Evolutionary conservation across 2,888 invertebrate species (phyloP), one percentile per base, ranked within the genome.

Genomic region (Leistus spinibarbis): DNA sequence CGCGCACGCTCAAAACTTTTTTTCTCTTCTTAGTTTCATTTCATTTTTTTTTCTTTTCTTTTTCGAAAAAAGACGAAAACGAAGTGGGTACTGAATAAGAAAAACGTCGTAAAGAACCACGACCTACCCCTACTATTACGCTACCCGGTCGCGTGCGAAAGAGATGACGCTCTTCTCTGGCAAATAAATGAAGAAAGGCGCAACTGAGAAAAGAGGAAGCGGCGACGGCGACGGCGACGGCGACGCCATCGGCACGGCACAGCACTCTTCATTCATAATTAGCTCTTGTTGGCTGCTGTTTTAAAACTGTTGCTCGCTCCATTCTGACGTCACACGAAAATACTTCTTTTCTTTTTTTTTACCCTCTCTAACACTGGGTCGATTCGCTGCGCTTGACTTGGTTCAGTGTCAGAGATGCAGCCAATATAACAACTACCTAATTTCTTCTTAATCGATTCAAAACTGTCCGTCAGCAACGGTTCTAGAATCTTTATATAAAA

Each of bases 51-150:
- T n/a, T n/a, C n/a, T n/a, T n/a, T n/a, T n/a, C n/a, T 84, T 83
- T 84, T 83, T 81, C 79, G 77, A 78, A 78, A 78, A 81, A 83
- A 82, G 80, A 80, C 19, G 23, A 77, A 77, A 77, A 78, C 76
- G 77, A 77, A 75, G 77, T 75, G 77, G n/a, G 76, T 77, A 79
- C 77, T 76, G 79, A 83, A 82, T 82, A 83, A 82, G 82, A 84
- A 83, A 83, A 83, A 82, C 68, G 82, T 81, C 79, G 83, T 82
- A 83, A 82, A 83, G 83, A 84, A 84, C 85, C 85, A 81, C 85
- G 86, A 85, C 85, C 85, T 85, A 84, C 84, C 84, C 82, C 84
- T 86, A 85, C 86, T 85, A 84, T 82, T 67, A 79, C 80, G 80
- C 81, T 80, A 81, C 80, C 5, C 40, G 5, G 7, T 7, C 7